These are phyloP conservation scores for Eptatretus burgeri DNA, from an alignment of 2,113 vertebrate genomes.

Conservation along the genomic window DNA sequence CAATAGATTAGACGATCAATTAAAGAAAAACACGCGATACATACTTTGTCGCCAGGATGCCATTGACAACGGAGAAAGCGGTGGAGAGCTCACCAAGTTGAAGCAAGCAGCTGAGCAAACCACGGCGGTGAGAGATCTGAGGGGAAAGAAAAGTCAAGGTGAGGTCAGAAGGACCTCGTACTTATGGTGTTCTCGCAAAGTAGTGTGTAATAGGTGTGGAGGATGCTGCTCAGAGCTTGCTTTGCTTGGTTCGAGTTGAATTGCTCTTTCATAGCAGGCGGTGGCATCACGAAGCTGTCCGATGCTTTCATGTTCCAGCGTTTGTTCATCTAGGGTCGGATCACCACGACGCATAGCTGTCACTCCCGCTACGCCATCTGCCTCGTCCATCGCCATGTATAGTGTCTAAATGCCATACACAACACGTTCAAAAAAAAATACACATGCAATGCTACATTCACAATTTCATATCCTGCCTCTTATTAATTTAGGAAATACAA, in stretches of 20 bases:
- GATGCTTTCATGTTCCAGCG: constrained; percentile 85
- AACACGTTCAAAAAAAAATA: constrained; percentile 5
- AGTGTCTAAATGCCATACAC: constrained; percentile 20
- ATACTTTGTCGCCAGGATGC: constrained; percentile 68
- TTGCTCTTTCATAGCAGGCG: constrained; percentile 76
- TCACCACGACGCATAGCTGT: constrained; percentile 67
- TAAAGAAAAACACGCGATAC: not conserved
- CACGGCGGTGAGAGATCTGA: constrained; percentile 66
- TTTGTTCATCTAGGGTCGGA: constrained; percentile 66
- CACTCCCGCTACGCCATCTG: constrained; percentile 73
- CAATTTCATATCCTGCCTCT: too few relatives aligned
- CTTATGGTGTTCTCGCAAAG: too few relatives aligned
- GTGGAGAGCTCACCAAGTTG: constrained; percentile 82
- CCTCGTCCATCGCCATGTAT: constrained; percentile 88
- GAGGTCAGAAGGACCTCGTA: constrained; percentile 6
- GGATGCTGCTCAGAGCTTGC: constrained; percentile 15
- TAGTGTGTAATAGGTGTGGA: too few relatives aligned
- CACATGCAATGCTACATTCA: not conserved
- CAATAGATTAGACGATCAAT: not conserved
- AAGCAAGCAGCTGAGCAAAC: constrained; percentile 81
- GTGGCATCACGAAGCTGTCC: constrained; percentile 71
- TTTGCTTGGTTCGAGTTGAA: constrained; percentile 81
- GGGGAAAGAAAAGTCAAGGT: constrained; percentile 10
- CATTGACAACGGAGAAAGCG: constrained; percentile 81
- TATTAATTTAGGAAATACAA: too few relatives aligned